Percentiles rank a stretch among this genome's conserved stretches.
These are phyloP conservation scores for Azorinus chamasolen DNA, from an alignment of 2,888 invertebrate species.

Conservation along the genomic window DNA sequence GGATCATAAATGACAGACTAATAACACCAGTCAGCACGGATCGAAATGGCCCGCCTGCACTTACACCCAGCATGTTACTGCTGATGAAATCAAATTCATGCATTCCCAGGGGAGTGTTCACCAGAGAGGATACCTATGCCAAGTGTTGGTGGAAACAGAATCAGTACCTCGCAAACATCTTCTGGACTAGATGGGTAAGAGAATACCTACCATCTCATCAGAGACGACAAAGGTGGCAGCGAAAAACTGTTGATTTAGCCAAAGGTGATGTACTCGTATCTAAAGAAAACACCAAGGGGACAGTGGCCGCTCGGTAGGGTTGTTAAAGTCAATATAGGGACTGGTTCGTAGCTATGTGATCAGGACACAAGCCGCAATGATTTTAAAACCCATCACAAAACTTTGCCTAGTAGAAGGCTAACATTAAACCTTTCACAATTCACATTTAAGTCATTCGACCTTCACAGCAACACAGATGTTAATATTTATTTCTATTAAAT, in stretches of 20 bases:
- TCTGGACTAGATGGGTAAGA: constrained; percentile 40
- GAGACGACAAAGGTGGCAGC: constrained; percentile 22
- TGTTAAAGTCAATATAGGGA: constrained; percentile 17
- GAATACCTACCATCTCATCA: constrained; percentile 24
- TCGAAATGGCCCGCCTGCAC: constrained; percentile 19
- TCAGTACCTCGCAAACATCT: constrained; percentile 31
- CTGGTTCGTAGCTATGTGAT: constrained; percentile 29
- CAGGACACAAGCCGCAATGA: constrained; percentile 2
- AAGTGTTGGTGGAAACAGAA: constrained; percentile 37
- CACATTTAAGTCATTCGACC: no score
- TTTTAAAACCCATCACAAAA: constrained; percentile 7
- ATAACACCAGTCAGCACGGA: constrained; percentile 23
- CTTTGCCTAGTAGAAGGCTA: constrained; percentile 7
- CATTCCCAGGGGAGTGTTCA: constrained; percentile 22
- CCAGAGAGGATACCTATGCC: constrained; percentile 1
- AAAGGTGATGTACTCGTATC: constrained; percentile 12
- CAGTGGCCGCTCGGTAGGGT: constrained; percentile 49
- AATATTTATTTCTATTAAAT: no score
- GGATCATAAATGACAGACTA: constrained; percentile 29
- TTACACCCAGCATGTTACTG: constrained; percentile 31
- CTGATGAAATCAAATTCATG: constrained; percentile 19
- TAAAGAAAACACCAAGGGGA: constrained; percentile 13
- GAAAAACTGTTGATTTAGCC: neutral
- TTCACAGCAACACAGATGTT: no score
- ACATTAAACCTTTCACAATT: neutral